Percentiles rank a stretch among this genome's conserved stretches.
Evolutionary conservation across 2,888 invertebrate genomes (phyloP).

Genomic region (Macaria notata): DNA sequence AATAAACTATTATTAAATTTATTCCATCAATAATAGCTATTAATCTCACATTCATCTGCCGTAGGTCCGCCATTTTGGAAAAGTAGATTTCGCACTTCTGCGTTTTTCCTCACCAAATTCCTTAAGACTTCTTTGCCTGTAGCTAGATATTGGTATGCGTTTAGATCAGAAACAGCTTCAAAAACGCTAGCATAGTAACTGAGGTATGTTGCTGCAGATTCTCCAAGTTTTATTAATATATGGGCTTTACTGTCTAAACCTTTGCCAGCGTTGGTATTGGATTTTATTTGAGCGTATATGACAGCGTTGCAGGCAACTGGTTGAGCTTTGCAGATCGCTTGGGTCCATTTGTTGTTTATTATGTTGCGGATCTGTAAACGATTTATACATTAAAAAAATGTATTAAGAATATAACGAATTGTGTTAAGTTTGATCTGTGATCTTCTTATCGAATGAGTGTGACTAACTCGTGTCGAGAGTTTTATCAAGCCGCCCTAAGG

Average conservation of each 20-base stretch:
- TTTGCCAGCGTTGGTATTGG: not conserved
- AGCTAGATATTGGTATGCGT: not conserved
- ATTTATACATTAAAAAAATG: no score
- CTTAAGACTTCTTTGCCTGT: not conserved
- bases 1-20: no score
- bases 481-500: no score
- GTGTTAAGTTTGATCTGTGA: no score
- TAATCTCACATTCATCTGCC: not conserved
- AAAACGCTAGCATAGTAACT: not conserved
- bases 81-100: not conserved
- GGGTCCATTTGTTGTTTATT: not conserved
- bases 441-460: no score
- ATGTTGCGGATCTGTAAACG: not conserved
- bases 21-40: not conserved
- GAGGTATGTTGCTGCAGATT: not conserved
- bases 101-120: not conserved
- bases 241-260: not conserved
- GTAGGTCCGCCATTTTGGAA: not conserved
- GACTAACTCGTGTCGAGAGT: no score
- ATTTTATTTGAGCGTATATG: not conserved
- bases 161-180: not conserved
- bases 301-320: not conserved
- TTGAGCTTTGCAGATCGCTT: not conserved
- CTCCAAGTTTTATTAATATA: not conserved
- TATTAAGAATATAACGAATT: no score